Conservation (phyloP, 2,113 vertebrate genomes). For the Ahaetulla prasina region DNA sequence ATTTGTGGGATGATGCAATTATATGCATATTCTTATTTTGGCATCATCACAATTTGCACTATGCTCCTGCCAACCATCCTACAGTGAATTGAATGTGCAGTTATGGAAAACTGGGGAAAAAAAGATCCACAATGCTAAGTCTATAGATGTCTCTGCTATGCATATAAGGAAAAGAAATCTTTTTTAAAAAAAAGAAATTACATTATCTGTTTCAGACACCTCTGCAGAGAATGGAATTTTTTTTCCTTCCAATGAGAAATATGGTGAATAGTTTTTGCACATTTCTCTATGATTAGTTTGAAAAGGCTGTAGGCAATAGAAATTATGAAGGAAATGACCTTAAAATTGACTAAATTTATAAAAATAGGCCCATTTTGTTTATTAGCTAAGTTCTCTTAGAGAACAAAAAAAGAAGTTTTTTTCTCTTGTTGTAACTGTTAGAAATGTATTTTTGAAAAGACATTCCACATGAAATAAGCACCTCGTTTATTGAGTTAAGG, state of each 20-base stretch:
- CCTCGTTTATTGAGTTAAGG: not conserved
- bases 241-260: not conserved
- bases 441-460: not conserved
- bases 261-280: not conserved
- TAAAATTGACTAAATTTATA: not conserved
- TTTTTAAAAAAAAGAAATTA: too few relatives aligned
- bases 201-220: not conserved
- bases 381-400: not conserved
- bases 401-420: not conserved
- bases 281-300: not conserved
- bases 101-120: not conserved
- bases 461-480: not conserved
- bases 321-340: not conserved
- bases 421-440: not conserved
- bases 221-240: not conserved
- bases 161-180: not conserved
- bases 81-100: not conserved
- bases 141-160: not conserved
- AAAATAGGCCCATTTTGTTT: not conserved
- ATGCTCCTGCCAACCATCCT: not conserved
- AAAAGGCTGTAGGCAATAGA: not conserved
- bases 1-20: not conserved
- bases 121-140: not conserved
- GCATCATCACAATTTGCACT: not conserved
- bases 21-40: not conserved